Evolutionary conservation across 2,797 vertebrate genomes (phyloP).

Genomic region (Megalops cyprinoides): DNA sequence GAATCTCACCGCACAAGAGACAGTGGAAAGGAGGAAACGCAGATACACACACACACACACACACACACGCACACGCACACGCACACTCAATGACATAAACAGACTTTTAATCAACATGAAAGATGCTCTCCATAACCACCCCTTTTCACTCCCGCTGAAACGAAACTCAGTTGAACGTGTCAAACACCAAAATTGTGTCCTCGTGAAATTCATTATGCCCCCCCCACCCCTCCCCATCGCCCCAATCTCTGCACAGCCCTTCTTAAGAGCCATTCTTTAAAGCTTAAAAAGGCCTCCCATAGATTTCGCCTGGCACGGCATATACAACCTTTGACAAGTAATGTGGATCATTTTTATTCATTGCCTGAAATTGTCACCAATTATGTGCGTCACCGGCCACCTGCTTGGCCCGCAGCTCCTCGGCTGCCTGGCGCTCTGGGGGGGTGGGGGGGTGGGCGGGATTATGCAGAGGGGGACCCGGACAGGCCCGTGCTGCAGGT

Average conservation of each 20-base stretch:
- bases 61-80: not conserved
- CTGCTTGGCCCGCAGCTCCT: conserved; percentile 99
- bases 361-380: conserved; percentile 99
- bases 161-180: conserved; percentile 66
- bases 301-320: conserved; percentile 98
- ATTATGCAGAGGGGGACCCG: conserved; percentile 78
- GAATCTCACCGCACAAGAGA: too few species aligned
- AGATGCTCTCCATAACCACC: conserved; percentile 50
- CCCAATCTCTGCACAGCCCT: conserved; percentile 81
- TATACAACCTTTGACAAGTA: conserved; percentile 99
- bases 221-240: conserved; percentile 71
- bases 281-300: conserved; percentile 98
- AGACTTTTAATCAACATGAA: conserved; percentile 36
- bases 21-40: not conserved
- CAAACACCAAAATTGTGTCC: conserved; percentile 61
- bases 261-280: conserved; percentile 98
- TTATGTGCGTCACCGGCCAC: conserved; percentile 99
- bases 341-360: conserved; percentile 99
- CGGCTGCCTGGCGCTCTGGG: conserved; percentile 88
- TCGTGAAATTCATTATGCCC: conserved; percentile 71
- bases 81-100: conserved; percentile 12
- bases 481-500: conserved; percentile 90
- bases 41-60: not conserved
- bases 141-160: conserved; percentile 49
- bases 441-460: conserved; percentile 79